These are phyloP conservation scores for Euthynnus affinis DNA, from an alignment of 2,797 vertebrate genomes.

Conservation along the genomic window DNA sequence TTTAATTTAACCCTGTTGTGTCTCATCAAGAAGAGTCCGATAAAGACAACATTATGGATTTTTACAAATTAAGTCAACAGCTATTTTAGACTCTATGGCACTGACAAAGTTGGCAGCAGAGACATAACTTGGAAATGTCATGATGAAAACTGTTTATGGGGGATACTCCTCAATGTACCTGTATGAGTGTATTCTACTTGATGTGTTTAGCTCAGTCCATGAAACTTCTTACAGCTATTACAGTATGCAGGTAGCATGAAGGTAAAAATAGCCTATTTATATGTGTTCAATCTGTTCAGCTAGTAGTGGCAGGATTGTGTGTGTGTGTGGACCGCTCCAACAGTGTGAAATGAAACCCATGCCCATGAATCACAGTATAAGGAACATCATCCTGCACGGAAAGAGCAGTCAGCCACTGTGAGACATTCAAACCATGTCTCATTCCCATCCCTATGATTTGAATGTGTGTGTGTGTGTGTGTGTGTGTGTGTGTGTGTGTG, in stretches of 20 bases:
- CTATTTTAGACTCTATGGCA: not conserved
- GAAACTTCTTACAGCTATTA: not conserved
- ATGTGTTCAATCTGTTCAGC: not conserved
- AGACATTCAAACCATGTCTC: constrained; percentile 4
- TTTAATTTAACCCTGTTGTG: no score
- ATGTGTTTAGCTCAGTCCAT: not conserved
- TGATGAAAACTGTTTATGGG: not conserved
- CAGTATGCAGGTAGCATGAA: not conserved
- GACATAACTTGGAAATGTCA: not conserved
- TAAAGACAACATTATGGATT: no score
- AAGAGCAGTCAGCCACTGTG: not conserved
- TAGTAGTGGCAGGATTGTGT: no score
- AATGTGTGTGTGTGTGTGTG: not conserved
- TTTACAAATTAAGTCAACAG: no score
- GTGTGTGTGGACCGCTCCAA: not conserved
- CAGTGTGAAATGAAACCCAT: constrained; percentile 7
- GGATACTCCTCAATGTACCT: not conserved
- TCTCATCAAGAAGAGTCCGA: no score
- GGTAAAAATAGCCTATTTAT: not conserved
- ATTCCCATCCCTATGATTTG: not conserved
- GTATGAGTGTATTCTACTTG: not conserved
- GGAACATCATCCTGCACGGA: not conserved
- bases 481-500: not conserved
- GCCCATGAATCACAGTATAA: not conserved
- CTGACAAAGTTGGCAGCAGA: not conserved